Percentiles rank a stretch among this genome's conserved stretches.
These are phyloP conservation scores for Lobophora halterata DNA, from an alignment of 2,888 invertebrate genomes.

Conservation along the genomic window DNA sequence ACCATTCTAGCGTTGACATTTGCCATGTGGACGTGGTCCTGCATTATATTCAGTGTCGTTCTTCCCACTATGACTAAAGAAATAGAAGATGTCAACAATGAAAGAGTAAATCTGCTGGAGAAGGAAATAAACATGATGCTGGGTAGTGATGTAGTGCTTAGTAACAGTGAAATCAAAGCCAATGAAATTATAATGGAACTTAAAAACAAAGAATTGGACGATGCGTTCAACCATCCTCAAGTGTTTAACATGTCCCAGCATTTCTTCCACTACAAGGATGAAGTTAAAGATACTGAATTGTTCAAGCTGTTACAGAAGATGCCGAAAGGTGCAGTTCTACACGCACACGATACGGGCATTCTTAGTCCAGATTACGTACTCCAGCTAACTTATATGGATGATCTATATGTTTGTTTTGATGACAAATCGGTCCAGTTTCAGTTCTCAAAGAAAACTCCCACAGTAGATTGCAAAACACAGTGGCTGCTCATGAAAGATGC, in stretches of 20 bases:
- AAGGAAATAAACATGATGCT: conserved; percentile 71
- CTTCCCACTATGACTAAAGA: conserved; percentile 24
- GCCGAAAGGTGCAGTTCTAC: conserved; percentile 89
- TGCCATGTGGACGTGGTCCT: conserved; percentile 41
- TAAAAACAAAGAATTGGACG: conserved; percentile 73
- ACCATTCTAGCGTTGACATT: conserved; percentile 14
- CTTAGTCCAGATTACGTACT: conserved; percentile 82
- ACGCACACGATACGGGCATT: conserved; percentile 84
- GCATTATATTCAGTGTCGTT: conserved; percentile 27
- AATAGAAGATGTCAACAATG: conserved; percentile 35
- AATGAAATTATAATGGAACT: conserved; percentile 81
- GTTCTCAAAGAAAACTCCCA: conserved; percentile 52
- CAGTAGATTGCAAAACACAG: conserved; percentile 39
- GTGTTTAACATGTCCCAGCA: conserved; percentile 83
- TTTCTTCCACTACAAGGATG: conserved; percentile 82
- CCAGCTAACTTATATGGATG: conserved; percentile 81
- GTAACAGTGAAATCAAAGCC: conserved; percentile 72
- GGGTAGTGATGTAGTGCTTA: conserved; percentile 76
- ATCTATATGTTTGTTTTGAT: conserved; percentile 79
- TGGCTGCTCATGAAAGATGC: conserved; percentile 78
- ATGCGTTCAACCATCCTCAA: conserved; percentile 68
- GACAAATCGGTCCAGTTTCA: conserved; percentile 43
- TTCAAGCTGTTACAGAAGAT: conserved; percentile 83
- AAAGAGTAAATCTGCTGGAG: conserved; percentile 68
- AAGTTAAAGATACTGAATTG: conserved; percentile 81